phyloP scores from a whole-genome alignment of 2,113 vertebrate species.

The Aleadryas rufinucha region DNA sequence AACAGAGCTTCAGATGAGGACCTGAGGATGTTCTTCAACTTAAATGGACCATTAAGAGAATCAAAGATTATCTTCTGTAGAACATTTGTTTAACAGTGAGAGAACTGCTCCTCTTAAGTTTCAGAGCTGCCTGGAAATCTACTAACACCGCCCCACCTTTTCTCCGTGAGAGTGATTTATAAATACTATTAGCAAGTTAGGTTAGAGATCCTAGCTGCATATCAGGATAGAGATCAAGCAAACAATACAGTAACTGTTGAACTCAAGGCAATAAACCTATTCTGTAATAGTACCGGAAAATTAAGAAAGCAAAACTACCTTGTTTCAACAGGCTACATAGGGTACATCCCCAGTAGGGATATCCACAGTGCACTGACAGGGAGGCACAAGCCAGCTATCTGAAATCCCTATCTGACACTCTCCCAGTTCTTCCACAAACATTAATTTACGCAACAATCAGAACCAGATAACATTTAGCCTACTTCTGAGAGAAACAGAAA shows the following conservation, averaged over 20 bases:
- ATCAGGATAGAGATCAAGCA: neutral
- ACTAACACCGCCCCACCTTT: neutral
- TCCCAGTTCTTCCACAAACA: neutral
- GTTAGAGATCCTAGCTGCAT: neutral
- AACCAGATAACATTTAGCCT: neutral
- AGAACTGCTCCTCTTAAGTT: neutral
- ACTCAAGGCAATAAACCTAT: neutral
- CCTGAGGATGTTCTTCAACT: neutral
- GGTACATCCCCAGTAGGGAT: fast-evolving
- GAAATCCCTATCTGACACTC: neutral
- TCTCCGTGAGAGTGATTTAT: neutral
- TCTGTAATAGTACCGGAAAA: neutral
- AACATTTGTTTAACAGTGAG: neutral
- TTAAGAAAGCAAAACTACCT: neutral
- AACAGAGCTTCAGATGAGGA: neutral
- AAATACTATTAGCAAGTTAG: neutral
- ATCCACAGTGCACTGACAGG: fast-evolving
- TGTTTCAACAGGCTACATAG: neutral
- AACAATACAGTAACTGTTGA: neutral
- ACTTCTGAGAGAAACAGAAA: neutral
- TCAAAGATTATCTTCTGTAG: neutral
- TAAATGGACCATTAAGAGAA: neutral
- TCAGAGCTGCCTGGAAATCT: conserved; percentile 8
- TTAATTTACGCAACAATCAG: neutral
- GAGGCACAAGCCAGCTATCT: neutral